phyloP scores from a whole-genome alignment of 1,140 invertebrate species.

The Hypsibius dujardini region DNA sequence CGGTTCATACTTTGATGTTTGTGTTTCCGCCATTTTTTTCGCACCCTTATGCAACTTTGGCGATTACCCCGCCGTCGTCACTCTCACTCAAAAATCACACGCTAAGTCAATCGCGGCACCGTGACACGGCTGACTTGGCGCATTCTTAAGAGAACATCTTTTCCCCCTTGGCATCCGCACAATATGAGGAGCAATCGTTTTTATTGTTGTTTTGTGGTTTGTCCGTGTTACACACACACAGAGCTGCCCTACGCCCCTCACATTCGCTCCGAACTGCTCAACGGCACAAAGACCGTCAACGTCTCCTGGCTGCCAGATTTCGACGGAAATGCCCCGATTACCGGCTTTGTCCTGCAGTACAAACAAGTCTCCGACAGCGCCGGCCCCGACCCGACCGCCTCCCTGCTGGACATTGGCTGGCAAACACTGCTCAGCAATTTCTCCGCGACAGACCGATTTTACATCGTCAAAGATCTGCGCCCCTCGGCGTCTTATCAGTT shows the following conservation, averaged over 20 bases:
- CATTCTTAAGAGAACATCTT: too few species aligned
- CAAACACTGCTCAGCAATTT: slow-evolving; percentile 69
- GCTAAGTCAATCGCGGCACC: too few species aligned
- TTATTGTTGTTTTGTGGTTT: too few species aligned
- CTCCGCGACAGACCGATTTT: slow-evolving; percentile 53
- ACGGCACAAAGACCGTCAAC: slow-evolving; percentile 46
- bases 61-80: too few species aligned
- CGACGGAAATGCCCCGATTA: slow-evolving; percentile 85
- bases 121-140: too few species aligned
- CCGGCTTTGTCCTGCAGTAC: slow-evolving; percentile 75
- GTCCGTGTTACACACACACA: slow-evolving; percentile 23
- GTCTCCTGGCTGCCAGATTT: slow-evolving; percentile 84
- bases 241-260: slow-evolving; percentile 80
- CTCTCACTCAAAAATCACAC: too few species aligned
- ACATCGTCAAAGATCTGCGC: slow-evolving; percentile 64
- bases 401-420: slow-evolving; percentile 40
- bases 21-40: too few species aligned
- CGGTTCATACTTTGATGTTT: too few species aligned
- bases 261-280: slow-evolving; percentile 49
- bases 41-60: too few species aligned
- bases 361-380: neutral
- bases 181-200: too few species aligned
- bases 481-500: slow-evolving; percentile 90
- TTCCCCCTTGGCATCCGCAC: too few species aligned
- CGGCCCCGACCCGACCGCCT: neutral